These are phyloP conservation scores for Albula goreensis DNA, from an alignment of 2,113 vertebrate species.

Conservation along the genomic window DNA sequence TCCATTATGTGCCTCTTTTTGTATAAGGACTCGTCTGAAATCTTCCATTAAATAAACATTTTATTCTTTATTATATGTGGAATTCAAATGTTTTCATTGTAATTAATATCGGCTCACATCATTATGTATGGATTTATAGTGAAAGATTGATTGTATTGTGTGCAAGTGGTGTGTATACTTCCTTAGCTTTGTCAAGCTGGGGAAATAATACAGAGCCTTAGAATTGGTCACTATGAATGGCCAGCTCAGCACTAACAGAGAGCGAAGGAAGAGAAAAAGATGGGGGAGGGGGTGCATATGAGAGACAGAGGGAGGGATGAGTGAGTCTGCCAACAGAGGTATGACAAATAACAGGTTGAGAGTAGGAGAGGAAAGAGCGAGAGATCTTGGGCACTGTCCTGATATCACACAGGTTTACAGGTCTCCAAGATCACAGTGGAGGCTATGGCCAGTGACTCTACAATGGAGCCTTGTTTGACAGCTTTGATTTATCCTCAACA, in stretches of 20 bases:
- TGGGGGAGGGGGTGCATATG: slow-evolving; percentile 32
- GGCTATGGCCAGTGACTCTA: neutral
- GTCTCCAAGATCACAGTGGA: neutral
- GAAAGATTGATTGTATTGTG: neutral
- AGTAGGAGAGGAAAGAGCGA: slow-evolving; percentile 2
- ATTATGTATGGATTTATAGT: slow-evolving; percentile 23
- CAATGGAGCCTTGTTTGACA: neutral
- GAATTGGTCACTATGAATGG: slow-evolving; percentile 37
- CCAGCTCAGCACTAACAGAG: slow-evolving; percentile 50
- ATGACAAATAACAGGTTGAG: slow-evolving; percentile 14
- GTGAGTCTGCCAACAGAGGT: slow-evolving; percentile 48
- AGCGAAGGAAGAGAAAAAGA: slow-evolving; percentile 35
- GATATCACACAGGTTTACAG: neutral
- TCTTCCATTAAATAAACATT: slow-evolving; percentile 24
- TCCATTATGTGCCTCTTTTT: neutral
- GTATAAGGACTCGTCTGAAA: neutral
- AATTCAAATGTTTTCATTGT: neutral
- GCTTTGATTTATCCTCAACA: neutral
- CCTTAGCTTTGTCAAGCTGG: neutral
- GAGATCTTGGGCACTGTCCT: neutral
- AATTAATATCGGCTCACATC: neutral
- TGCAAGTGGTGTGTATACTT: neutral
- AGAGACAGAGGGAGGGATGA: slow-evolving; percentile 50
- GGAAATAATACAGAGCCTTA: slow-evolving; percentile 11
- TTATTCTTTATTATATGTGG: neutral